Percentiles rank a stretch among this genome's conserved stretches.
These are phyloP conservation scores for Masticophis lateralis DNA, from an alignment of 2,797 vertebrate genomes.

Conservation along the genomic window DNA sequence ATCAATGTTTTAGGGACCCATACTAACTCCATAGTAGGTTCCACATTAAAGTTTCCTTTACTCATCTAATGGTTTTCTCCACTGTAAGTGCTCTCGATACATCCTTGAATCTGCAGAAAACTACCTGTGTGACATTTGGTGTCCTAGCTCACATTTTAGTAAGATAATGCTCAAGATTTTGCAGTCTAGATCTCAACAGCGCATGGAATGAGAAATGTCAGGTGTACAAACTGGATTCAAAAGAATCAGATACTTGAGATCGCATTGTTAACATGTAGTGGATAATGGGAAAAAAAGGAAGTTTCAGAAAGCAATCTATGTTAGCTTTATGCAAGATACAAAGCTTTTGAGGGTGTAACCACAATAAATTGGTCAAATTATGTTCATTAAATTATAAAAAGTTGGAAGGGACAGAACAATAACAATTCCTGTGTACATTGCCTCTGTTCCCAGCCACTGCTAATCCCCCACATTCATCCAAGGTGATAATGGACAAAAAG, in stretches of 20 bases:
- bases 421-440: neutral
- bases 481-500: neutral
- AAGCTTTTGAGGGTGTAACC: neutral
- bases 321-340: neutral
- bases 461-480: neutral
- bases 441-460: neutral
- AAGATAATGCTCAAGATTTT: neutral
- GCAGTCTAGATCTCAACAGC: neutral
- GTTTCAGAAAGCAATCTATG: neutral
- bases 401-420: neutral
- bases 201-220: neutral
- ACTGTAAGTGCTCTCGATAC: neutral
- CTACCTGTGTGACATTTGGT: neutral
- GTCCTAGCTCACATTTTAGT: neutral
- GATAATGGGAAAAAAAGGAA: neutral
- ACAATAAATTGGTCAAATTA: neutral
- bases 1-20: neutral
- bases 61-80: neutral
- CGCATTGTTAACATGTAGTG: neutral
- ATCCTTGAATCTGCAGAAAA: neutral
- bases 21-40: neutral
- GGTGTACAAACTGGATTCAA: neutral
- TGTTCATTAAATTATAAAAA: neutral
- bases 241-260: neutral
- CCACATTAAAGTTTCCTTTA: neutral